Conservation (phyloP, 2,888 invertebrate genomes). For the Mythimna lalbum region DNA sequence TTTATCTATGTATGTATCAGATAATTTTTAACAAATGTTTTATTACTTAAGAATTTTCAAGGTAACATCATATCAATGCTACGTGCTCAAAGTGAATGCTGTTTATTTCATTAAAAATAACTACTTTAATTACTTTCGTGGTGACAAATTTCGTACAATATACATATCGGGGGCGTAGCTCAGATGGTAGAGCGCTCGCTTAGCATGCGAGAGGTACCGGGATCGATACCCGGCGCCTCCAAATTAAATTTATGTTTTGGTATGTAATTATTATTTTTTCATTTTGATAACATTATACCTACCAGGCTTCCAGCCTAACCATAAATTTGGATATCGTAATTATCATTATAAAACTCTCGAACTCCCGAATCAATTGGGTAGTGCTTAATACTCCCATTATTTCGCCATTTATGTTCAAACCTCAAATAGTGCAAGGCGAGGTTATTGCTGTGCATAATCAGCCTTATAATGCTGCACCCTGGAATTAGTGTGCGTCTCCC, state of each 20-base stretch:
- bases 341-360: background rate
- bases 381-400: background rate
- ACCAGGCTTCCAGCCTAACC: no score
- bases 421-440: no score
- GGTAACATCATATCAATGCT: slow-evolving; percentile 31
- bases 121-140: slow-evolving; percentile 26
- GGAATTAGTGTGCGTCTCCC: no score
- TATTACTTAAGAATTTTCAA: slow-evolving; percentile 49
- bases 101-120: slow-evolving; percentile 1
- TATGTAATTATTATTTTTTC: background rate
- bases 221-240: slow-evolving; percentile 91
- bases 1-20: slow-evolving; percentile 29
- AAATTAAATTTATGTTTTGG: slow-evolving; percentile 60
- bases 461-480: no score
- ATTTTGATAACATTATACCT: background rate
- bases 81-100: slow-evolving; percentile 15
- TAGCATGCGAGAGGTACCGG: slow-evolving; percentile 91
- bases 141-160: background rate
- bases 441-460: no score
- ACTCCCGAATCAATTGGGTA: background rate
- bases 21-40: slow-evolving; percentile 37
- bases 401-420: background rate
- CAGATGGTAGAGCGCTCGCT: slow-evolving; percentile 91
- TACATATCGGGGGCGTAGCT: slow-evolving; percentile 87
- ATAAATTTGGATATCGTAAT: background rate